phyloP scores from a whole-genome alignment of 1,140 invertebrate species.

The Oreohelix idahoensis region DNA sequence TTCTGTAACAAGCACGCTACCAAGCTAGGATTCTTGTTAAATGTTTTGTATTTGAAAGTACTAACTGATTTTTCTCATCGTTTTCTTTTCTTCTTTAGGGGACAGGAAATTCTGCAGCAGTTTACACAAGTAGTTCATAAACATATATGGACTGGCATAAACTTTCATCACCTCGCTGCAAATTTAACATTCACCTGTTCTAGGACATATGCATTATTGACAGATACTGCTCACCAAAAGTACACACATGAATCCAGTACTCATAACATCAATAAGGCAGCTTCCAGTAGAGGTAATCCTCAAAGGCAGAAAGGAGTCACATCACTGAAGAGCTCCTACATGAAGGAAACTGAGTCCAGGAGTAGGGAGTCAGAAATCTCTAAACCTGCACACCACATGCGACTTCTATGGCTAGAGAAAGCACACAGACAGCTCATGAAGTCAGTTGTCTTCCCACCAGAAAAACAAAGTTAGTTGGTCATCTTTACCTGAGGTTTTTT shows the following conservation, averaged over 20 bases:
- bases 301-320: neutral
- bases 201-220: neutral
- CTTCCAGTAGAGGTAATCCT: neutral
- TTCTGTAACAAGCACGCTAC: no score
- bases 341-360: no score
- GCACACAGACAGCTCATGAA: constrained; percentile 21
- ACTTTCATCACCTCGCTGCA: neutral
- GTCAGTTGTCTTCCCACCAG: constrained; percentile 5
- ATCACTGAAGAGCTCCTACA: no score
- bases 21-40: no score
- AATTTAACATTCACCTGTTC: neutral
- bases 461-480: neutral
- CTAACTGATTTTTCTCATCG: neutral
- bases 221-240: neutral
- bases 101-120: neutral
- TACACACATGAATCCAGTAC: neutral
- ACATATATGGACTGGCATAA: neutral
- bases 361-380: no score
- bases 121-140: neutral
- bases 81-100: neutral
- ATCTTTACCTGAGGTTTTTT: no score
- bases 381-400: neutral
- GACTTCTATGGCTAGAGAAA: neutral
- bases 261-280: neutral
- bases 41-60: no score